Evolutionary conservation across 2,797 vertebrate genomes (phyloP), one percentile per base, ranked within the genome.

Genomic region (Cryptoblepharus egeriae): DNA sequence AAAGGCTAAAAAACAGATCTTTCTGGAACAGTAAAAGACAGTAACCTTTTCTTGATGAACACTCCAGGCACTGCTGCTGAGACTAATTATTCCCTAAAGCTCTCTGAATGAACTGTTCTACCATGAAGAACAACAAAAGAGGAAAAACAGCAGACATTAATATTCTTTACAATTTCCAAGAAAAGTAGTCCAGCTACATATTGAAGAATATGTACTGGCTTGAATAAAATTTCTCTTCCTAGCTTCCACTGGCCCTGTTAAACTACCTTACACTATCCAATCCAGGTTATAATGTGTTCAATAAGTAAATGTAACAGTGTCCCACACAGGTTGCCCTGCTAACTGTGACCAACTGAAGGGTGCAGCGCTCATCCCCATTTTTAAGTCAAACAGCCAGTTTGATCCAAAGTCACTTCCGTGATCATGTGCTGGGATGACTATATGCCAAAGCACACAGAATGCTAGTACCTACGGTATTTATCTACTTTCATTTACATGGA

Each of bases 31-130:
- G 32, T 0, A 74, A 30, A 61, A 58, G 11, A 71, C 20, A 86
- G 35, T 12, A 77, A 24, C 63, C 11, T 88, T 30, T 57, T 37
- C 60, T 75, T 30, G 83, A 49, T 75, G 49, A 60, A 35, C 0
- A 1, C 5, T 15, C 30, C 52, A 88, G 49, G 1, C 2, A 84
- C 2, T 18, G 57, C 7, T 71, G n/a, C 39, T 83, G 15, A 84
- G 89, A 77, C 16, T 87, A 82, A 68, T 81, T 87, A 80, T 49
- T 30, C 30, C 32, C 30, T 64, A 20, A 52, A 68, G n/a, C 16
- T 58, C 20, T 82, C 28, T 73, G 12, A 76, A 10, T n/a, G 42
- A 81, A 9, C 28, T 5, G 75, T 45, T 45, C 75, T 39, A 87
- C 74, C 16, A 35, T 20, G 61, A 24, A 42, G n/a, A 5, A 1